Evolutionary conservation across 2,888 invertebrate genomes (phyloP), one percentile per base, ranked within the genome.

Genomic region (Microctonus hyperodae): DNA sequence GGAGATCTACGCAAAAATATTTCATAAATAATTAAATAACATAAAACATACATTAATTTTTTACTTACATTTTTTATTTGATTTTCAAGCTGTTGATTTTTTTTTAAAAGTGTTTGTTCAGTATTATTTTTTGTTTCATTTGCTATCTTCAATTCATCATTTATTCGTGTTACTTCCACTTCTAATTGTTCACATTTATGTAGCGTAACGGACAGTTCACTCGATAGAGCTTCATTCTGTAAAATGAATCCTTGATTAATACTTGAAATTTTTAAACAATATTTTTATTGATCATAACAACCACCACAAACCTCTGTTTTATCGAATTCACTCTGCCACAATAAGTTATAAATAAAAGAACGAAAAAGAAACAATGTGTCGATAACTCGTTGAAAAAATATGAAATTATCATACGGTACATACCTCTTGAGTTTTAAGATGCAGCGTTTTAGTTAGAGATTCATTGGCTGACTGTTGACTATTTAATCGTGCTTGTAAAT

Each of bases 401-500:
- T 31, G n/a, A 55, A 35, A 40, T 56, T 33, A 28, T 56, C 25
- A 53, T 13, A 37, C 28, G 64, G 28, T 13, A 58, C 57, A 68
- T 77, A 85, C 86, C 83, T 86, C 85, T 70, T 82, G 81, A 69
- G 79, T 80, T 74, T 85, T 85, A 20, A 80, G 72, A 70, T 81
- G 81, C 7, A 86, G 79, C 22, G 81, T 80, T 66, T 79, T 82
- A 2, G 82, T 85, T 69, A 86, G 77, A 40, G 83, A 80, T 67
- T 83, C 82, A 69, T 86, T 85, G n/a, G 83, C 83, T n/a, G 86
- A 84, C 81, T 90, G 90, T 74, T 91, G 91, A 72, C 88, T 88
- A 65, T 90, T 87, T 22, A 91, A 80, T 76, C 90, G 89, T 56
- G 86, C 85, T 78, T 91, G 90, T 69, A 91, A 82, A 76, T 90